Percentiles rank a stretch among this genome's conserved stretches.
Evolutionary conservation across 92 coral and sea anemone species (phyloP).

Genomic region (Palythoa heliodiscus): DNA sequence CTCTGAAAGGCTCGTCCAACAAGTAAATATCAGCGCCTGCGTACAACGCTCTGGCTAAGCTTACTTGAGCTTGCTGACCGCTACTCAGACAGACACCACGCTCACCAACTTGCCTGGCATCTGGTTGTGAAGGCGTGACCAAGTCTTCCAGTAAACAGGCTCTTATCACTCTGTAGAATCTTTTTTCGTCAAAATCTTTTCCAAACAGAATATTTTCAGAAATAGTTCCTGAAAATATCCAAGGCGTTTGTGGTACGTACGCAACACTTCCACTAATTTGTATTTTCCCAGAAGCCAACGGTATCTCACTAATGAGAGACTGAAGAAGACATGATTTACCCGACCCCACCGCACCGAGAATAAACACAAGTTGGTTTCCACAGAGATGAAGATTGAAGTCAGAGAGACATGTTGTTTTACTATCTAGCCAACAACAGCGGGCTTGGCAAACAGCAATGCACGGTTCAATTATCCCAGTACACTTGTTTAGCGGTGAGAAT

Average conservation of each 20-base stretch:
- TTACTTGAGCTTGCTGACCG: conserved; percentile 12
- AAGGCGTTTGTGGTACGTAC: conserved; percentile 27
- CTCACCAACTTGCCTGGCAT: conserved; percentile 18
- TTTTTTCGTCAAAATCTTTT: conserved; percentile 15
- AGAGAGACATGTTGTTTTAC: background rate
- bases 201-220: conserved; percentile 34
- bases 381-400: conserved; percentile 28
- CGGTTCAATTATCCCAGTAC: background rate
- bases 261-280: background rate
- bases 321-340: conserved; percentile 38
- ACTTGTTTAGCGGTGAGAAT: background rate
- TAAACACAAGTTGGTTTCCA: conserved; percentile 23
- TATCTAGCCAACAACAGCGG: conserved; percentile 1
- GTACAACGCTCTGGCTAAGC: conserved; percentile 31
- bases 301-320: conserved; percentile 9
- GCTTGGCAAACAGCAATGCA: conserved; percentile 8
- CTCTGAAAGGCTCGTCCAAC: conserved; percentile 36
- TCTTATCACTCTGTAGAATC: conserved; percentile 6
- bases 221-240: conserved; percentile 45
- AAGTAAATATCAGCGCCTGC: conserved; percentile 26
- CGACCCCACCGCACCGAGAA: conserved; percentile 17
- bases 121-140: background rate
- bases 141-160: conserved; percentile 24
- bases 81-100: conserved; percentile 36
- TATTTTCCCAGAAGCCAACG: background rate